Percentiles rank a stretch among this genome's conserved stretches.
These are phyloP conservation scores for Hirudinaria manillensis DNA, from an alignment of 2,888 invertebrate genomes.

Conservation along the genomic window DNA sequence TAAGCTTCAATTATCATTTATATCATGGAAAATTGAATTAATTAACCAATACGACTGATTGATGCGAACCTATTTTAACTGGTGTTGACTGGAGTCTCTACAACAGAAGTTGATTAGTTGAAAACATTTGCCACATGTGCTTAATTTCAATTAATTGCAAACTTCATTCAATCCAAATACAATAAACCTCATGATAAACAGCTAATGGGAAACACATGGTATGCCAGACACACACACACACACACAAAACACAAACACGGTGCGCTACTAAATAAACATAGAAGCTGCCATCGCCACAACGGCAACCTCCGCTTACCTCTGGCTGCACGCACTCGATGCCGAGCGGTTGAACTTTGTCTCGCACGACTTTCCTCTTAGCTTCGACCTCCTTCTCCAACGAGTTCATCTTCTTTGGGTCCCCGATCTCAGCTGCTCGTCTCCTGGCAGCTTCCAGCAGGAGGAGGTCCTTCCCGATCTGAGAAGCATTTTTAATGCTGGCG, in stretches of 20 bases:
- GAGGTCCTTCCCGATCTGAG: not conserved
- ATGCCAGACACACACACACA: not conserved
- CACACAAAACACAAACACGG: not conserved
- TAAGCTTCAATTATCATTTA: not conserved
- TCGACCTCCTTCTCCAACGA: not conserved
- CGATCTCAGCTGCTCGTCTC: not conserved
- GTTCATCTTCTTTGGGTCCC: not conserved
- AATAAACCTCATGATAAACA: not conserved
- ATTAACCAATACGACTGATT: not conserved
- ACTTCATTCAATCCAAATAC: not conserved
- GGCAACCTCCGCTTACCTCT: not conserved
- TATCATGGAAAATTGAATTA: not conserved
- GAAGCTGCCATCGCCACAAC: not conserved
- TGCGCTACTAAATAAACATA: no score
- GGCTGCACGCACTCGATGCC: not conserved
- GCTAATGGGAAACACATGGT: not conserved
- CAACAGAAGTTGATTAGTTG: not conserved
- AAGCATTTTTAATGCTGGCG: no score
- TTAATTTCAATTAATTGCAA: no score
- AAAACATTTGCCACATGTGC: no score
- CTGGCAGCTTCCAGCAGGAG: not conserved
- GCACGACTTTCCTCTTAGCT: not conserved
- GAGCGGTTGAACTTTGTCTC: not conserved
- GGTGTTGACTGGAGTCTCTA: not conserved
- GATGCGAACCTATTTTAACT: conserved; percentile 6